These are phyloP conservation scores for Bubalus kerabau DNA, from an alignment of 2,113 vertebrate species.

Conservation along the genomic window DNA sequence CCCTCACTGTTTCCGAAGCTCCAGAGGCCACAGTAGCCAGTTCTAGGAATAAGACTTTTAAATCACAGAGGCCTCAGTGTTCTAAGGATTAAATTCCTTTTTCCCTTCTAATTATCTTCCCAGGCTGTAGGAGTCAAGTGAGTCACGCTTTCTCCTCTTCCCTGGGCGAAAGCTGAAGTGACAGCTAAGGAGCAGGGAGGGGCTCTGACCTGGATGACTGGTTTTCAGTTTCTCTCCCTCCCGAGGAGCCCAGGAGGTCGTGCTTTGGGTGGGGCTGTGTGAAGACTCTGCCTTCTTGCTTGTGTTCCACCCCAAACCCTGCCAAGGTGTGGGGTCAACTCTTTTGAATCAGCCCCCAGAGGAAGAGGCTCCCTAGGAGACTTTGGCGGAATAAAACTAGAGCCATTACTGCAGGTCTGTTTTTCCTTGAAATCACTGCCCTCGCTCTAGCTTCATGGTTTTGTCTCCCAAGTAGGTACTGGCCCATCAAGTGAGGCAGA, in stretches of 20 bases:
- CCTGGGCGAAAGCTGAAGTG: conserved; percentile 45
- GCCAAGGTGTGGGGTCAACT: neutral
- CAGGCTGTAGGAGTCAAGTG: conserved; percentile 54
- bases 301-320: neutral
- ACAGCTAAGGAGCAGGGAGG: conserved; percentile 51
- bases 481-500: neutral
- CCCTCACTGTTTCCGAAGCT: neutral
- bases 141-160: conserved; percentile 61
- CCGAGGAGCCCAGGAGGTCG: neutral
- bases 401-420: neutral
- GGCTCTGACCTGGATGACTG: conserved; percentile 45
- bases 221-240: conserved; percentile 55
- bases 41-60: conserved; percentile 27
- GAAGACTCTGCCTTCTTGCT: neutral
- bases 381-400: neutral
- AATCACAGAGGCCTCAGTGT: conserved; percentile 26
- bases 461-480: neutral
- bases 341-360: neutral
- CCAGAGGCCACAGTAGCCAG: neutral
- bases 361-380: neutral
- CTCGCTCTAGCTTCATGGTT: neutral
- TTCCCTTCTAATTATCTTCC: conserved; percentile 58
- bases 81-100: conserved; percentile 51
- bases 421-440: neutral
- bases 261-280: neutral